Evolutionary conservation across 2,113 vertebrate species (phyloP), one percentile per base, ranked within the genome.

Genomic region (Siphamia tubifer): DNA sequence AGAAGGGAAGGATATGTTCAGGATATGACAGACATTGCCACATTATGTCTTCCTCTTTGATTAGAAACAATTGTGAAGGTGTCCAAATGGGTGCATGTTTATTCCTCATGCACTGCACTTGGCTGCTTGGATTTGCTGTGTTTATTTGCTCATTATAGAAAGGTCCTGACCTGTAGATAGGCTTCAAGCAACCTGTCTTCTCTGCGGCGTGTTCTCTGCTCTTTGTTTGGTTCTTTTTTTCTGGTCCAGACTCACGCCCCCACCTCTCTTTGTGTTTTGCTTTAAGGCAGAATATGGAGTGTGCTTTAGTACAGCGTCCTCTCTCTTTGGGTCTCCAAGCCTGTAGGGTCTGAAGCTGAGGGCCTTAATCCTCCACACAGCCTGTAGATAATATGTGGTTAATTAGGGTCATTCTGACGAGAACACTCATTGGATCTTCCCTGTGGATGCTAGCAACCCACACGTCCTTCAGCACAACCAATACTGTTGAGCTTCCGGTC

Each of bases 341-440:
- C 72, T 85, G 56, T 19, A 70, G 57, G 78, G 69, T 79, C 79
- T 66, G 63, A 56, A 75, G 83, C 85, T 74, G 45, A 77, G 74
- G 81, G 89, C 86, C 74, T 71, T 84, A 87, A 88, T 89, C 89
- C 86, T 85, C 79, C 36, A 69, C 81, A 62, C 79, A 75, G 89
- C 86, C 89, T 85, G 63, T 60, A 90, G 87, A 90, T 91, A 92
- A 92, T 87, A 68, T 67, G 82, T 82, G 77, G 75, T 91, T 92
- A 91, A 93, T 93, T 93, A 92, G 90, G 86, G 86, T 88, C 86
- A 89, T 76, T 74, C 63, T 69, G 84, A 89, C 88, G 77, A 74
- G 85, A 90, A 86, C 89, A 89, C 81, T 85, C 81, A 61, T 79
- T 66, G 77, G 42, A 81, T 81, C 76, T 81, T 80, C 74, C 83